Evolutionary conservation across 2,888 invertebrate species (phyloP), one percentile per base, ranked within the genome.

Genomic region (Hypena proboscidalis): DNA sequence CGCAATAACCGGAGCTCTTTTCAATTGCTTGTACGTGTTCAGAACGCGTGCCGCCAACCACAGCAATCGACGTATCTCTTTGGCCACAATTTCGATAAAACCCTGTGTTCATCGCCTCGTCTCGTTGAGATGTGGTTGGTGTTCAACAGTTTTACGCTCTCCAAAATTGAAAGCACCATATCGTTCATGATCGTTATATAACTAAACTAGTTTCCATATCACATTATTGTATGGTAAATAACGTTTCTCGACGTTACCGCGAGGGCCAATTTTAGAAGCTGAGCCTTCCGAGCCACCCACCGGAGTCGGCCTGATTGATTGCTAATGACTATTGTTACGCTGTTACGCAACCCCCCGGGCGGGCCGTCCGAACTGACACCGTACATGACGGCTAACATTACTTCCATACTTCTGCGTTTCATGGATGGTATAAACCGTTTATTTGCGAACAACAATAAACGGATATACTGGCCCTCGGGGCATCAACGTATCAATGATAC

Each of bases 271-370:
- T 83, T 81, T 53, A 67, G 66, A 74, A 59, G 57, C 56, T 47
- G 68, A 67, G 69, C 67, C 71, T 72, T 69, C 64, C 67, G 52
- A 68, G 59, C 77, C 81, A 75, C 81, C 80, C 79, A 80, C 78
- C 61, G 65, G 66, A 79, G 70, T 74, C 67, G 60, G 67, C 68
- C 69, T 79, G 85, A 89, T 89, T 87, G 89, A 88, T 87, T 85
- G 85, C 83, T 81, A 86, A 87, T 84, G 77, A 81, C 82, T 79
- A 84, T 86, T 82, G 84, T 86, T 87, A 83, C 68, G 74, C 73
- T 74, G 75, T 80, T 83, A 80, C 78, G 74, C 77, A 77, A 83
- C 66, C 71, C 84, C 71, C 51, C 65, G 52, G 80, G 81, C 79
- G 46, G 54, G 56, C 66, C 55, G 70, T 69, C 67, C 51, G 54